Conservation (phyloP, 2,113 vertebrate species). For the Australoheros scitulus region DNA sequence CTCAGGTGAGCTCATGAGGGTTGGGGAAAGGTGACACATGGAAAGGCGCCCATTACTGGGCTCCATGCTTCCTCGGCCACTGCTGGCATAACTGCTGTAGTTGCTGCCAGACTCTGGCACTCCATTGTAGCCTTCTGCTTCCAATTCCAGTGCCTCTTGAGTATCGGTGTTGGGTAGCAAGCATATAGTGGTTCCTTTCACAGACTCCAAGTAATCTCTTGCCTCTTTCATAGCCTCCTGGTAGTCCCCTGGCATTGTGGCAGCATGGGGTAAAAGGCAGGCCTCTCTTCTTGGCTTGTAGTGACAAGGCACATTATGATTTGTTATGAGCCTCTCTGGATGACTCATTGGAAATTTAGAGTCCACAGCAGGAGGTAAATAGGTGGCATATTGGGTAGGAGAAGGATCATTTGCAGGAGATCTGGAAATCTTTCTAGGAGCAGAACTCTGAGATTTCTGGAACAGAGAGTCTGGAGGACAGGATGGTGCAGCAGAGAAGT, state of each 20-base stretch:
- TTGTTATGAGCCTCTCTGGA: constrained; percentile 1
- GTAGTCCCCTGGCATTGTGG: constrained; percentile 39
- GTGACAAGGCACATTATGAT: not conserved
- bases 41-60: constrained; percentile 67
- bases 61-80: constrained; percentile 82
- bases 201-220: constrained; percentile 8
- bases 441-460: constrained; percentile 14
- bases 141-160: constrained; percentile 36
- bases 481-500: constrained; percentile 44
- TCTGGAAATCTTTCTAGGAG: constrained; percentile 19
- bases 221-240: constrained; percentile 21
- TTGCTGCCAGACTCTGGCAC: constrained; percentile 66
- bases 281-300: constrained; percentile 28
- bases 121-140: constrained; percentile 44
- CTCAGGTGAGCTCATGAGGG: constrained; percentile 64
- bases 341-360: constrained; percentile 3
- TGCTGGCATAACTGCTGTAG: constrained; percentile 82
- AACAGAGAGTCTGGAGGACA: constrained; percentile 14
- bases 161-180: not conserved
- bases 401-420: constrained; percentile 21
- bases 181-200: constrained; percentile 2
- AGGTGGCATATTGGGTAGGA: not conserved
- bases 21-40: constrained; percentile 69
- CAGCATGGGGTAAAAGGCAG: not conserved
- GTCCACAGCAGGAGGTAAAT: not conserved